Conservation (phyloP, 2,797 vertebrate genomes). For the Danio jaintianensis region DNA sequence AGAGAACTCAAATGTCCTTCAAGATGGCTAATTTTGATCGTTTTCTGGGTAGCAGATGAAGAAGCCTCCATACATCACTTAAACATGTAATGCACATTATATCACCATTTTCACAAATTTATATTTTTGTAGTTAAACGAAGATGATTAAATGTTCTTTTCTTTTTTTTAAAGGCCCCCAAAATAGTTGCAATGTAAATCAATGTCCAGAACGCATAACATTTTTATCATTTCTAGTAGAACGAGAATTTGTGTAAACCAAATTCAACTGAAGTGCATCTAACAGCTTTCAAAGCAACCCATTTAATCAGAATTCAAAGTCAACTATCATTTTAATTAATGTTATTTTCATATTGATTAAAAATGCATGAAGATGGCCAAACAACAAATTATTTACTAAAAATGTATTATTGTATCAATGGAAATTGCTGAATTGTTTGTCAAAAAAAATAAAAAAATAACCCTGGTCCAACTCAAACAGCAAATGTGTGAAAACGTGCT, state of each 20-base stretch:
- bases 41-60: background rate
- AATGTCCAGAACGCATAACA: too few species aligned
- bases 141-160: too few species aligned
- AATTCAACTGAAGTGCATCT: background rate
- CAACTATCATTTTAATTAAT: background rate
- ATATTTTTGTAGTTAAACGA: too few species aligned
- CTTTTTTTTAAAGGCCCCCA: too few species aligned
- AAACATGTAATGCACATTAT: too few species aligned
- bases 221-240: too few species aligned
- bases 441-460: background rate
- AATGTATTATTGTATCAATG: background rate
- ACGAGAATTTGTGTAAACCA: too few species aligned
- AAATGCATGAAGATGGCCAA: too few species aligned
- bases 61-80: too few species aligned
- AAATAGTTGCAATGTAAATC: too few species aligned
- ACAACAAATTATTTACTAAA: background rate
- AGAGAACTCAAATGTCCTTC: background rate
- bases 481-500: background rate
- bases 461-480: background rate
- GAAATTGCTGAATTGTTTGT: background rate
- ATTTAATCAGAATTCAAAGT: background rate
- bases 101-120: too few species aligned
- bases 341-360: too few species aligned
- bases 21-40: background rate
- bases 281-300: background rate